Percentiles rank a stretch among this genome's conserved stretches.
Conservation (phyloP, 2,113 vertebrate genomes). For the Hassar affinis region DNA sequence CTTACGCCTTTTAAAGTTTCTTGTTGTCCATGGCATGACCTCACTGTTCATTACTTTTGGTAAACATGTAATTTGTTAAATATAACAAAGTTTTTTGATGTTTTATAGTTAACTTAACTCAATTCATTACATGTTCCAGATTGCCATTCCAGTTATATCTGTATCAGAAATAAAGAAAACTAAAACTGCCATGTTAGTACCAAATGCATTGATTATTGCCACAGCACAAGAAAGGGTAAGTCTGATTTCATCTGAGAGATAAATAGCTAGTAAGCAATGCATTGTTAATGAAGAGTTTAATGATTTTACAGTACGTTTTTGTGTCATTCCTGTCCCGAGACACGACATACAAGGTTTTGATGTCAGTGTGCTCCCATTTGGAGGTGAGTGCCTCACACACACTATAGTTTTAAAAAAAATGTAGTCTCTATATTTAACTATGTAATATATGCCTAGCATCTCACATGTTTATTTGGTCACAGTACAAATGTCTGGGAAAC, state of each 20-base stretch:
- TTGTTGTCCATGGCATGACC: neutral
- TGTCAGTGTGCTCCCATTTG: constrained; percentile 84
- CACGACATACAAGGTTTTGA: constrained; percentile 87
- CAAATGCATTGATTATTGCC: constrained; percentile 87
- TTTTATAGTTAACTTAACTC: neutral
- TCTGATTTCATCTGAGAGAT: neutral
- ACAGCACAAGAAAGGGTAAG: constrained; percentile 84
- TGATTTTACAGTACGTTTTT: constrained; percentile 84
- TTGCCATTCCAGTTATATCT: constrained; percentile 85
- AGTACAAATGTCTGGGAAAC: constrained; percentile 81
- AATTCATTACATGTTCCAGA: constrained; percentile 67
- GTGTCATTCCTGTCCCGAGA: constrained; percentile 92
- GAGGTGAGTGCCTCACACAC: constrained; percentile 71
- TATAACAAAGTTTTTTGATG: neutral
- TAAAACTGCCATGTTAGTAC: constrained; percentile 91
- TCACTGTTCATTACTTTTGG: neutral
- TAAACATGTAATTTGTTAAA: neutral
- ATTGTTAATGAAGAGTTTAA: neutral
- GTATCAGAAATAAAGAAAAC: constrained; percentile 91
- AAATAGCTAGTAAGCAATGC: neutral
- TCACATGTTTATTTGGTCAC: constrained; percentile 11
- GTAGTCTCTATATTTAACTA: neutral
- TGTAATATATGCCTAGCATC: neutral
- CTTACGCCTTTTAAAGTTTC: neutral
- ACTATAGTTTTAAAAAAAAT: neutral